Conservation (phyloP, 1,140 invertebrate species). For the Ceratina australensis region DNA sequence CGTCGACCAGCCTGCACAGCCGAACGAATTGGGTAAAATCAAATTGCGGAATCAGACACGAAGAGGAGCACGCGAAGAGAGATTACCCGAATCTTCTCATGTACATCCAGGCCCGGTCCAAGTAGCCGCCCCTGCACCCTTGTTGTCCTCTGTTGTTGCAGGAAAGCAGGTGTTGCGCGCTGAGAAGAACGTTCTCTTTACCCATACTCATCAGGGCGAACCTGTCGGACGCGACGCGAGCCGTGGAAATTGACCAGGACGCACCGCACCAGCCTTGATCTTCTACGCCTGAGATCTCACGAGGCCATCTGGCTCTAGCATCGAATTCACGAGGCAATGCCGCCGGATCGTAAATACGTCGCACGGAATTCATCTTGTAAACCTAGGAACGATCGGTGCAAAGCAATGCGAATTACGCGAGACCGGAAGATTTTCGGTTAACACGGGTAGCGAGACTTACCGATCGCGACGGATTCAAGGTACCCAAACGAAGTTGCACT, state of each 20-base stretch:
- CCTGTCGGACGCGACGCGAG: slow-evolving; percentile 88
- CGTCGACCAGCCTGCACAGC: slow-evolving; percentile 85
- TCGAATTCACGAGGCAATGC: slow-evolving; percentile 87
- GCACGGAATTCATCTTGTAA: slow-evolving; percentile 85
- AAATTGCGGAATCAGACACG: neutral
- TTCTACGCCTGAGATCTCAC: slow-evolving; percentile 84
- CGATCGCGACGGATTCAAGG: slow-evolving; percentile 81
- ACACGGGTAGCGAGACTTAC: slow-evolving; percentile 60
- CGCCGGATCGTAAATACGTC: slow-evolving; percentile 81
- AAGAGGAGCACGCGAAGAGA: too few species aligned
- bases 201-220: slow-evolving; percentile 91
- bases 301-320: slow-evolving; percentile 86
- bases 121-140: slow-evolving; percentile 92
- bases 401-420: neutral
- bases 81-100: slow-evolving; percentile 89
- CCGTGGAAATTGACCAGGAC: slow-evolving; percentile 95
- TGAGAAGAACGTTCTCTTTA: slow-evolving; percentile 84
- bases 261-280: slow-evolving; percentile 96
- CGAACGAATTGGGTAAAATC: neutral
- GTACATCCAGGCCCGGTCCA: slow-evolving; percentile 95
- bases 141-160: slow-evolving; percentile 89
- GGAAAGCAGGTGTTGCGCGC: slow-evolving; percentile 91
- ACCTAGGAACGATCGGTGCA: slow-evolving; percentile 74
- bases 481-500: slow-evolving; percentile 86
- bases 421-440: too few species aligned